Conservation (phyloP, 2,888 invertebrate species). For the Gymnocheta viridis region DNA sequence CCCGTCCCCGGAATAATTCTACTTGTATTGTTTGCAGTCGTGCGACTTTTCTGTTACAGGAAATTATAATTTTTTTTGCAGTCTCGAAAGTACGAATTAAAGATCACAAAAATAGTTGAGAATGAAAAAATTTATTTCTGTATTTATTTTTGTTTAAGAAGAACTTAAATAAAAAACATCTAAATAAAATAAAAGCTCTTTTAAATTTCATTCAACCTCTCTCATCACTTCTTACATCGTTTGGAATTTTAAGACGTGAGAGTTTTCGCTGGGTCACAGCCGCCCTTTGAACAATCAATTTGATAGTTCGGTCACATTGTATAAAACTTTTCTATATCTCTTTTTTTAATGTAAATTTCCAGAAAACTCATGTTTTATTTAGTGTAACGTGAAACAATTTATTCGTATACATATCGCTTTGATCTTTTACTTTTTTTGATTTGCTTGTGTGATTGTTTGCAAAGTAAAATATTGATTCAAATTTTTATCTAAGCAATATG, state of each 20-base stretch:
- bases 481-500: neutral
- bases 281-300: neutral
- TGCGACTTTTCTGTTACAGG: too few relatives aligned
- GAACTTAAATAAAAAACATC: neutral
- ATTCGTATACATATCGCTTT: neutral
- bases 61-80: neutral
- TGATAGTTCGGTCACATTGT: neutral
- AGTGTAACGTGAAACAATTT: constrained; percentile 28
- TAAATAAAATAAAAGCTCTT: neutral
- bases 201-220: neutral
- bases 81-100: neutral
- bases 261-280: neutral
- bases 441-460: constrained; percentile 14
- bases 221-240: neutral
- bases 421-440: neutral
- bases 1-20: too few relatives aligned
- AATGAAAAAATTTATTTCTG: too few relatives aligned
- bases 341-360: neutral
- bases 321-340: neutral
- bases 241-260: neutral
- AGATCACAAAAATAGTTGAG: neutral
- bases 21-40: too few relatives aligned
- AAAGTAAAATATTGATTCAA: neutral
- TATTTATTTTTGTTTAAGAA: neutral
- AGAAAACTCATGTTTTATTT: constrained; percentile 38